Percentiles rank a stretch among this genome's conserved stretches.
Conservation (phyloP, 2,113 vertebrate genomes). For the Rhea pennata region DNA sequence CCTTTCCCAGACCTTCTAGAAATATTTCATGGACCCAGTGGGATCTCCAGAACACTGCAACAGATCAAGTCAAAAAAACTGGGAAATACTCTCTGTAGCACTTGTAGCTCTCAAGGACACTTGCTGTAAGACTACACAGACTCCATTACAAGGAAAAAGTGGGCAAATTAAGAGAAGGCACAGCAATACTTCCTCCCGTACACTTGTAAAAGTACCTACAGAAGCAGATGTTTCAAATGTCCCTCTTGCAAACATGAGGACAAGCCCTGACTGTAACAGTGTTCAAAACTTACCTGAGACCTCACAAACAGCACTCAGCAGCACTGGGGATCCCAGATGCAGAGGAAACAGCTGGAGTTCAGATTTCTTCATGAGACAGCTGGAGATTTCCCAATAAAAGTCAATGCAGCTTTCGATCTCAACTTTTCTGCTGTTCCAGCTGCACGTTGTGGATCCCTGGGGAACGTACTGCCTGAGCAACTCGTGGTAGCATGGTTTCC, state of each 20-base stretch:
- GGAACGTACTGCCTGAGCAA: background rate
- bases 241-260: background rate
- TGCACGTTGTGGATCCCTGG: background rate
- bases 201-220: background rate
- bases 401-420: background rate
- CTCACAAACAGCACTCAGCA: conserved; percentile 3
- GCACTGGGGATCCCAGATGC: conserved; percentile 5
- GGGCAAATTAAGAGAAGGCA: background rate
- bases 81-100: background rate
- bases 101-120: background rate
- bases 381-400: conserved; percentile 52
- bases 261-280: background rate
- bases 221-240: background rate
- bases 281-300: conserved; percentile 43
- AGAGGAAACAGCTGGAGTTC: conserved; percentile 54
- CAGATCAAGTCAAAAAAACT: background rate
- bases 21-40: background rate
- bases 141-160: background rate
- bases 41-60: background rate
- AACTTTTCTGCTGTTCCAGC: conserved; percentile 11
- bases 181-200: background rate
- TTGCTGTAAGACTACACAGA: background rate
- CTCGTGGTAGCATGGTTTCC: background rate
- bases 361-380: background rate
- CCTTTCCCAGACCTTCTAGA: background rate